phyloP scores from a whole-genome alignment of 2,888 invertebrate genomes.

The Papilio gigon region DNA sequence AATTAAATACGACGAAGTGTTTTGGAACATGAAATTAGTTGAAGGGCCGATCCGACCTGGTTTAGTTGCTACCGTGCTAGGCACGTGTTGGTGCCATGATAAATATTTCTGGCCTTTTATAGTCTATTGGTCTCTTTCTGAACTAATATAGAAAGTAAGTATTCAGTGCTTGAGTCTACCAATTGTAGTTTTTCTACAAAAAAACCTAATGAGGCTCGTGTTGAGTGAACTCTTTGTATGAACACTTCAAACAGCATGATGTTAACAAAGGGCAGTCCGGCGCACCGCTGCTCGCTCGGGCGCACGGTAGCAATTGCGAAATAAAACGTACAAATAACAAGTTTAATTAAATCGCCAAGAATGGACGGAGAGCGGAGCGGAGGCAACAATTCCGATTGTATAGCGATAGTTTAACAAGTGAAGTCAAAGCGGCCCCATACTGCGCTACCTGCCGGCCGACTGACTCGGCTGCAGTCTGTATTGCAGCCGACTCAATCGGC shows the following conservation, averaged over 20 bases:
- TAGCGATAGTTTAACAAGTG: constrained; percentile 78
- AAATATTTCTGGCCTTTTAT: background rate
- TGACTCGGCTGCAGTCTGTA: background rate
- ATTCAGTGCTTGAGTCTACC: background rate
- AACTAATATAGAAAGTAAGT: background rate
- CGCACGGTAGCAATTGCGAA: constrained; percentile 71
- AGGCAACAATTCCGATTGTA: constrained; percentile 69
- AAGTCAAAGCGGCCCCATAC: constrained; percentile 72
- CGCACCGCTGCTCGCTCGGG: constrained; percentile 72
- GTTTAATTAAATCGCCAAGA: constrained; percentile 81
- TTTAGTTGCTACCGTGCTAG: background rate
- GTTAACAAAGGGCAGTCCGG: constrained; percentile 60
- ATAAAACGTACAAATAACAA: constrained; percentile 81
- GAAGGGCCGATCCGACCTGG: background rate
- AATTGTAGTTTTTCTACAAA: background rate
- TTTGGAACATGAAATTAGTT: background rate
- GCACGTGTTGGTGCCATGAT: background rate
- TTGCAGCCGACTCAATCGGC: constrained; percentile 62
- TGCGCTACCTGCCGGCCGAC: constrained; percentile 62
- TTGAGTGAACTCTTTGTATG: constrained; percentile 1
- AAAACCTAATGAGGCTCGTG: background rate
- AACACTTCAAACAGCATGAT: constrained; percentile 43
- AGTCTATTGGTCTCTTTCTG: background rate
- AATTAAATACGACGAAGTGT: background rate
- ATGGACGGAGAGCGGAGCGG: constrained; percentile 50